A percentile compares a stretch with the other conserved stretches of the same genome.
Conservation (phyloP, 2,797 vertebrate genomes). For the Cynopterus sphinx region DNA sequence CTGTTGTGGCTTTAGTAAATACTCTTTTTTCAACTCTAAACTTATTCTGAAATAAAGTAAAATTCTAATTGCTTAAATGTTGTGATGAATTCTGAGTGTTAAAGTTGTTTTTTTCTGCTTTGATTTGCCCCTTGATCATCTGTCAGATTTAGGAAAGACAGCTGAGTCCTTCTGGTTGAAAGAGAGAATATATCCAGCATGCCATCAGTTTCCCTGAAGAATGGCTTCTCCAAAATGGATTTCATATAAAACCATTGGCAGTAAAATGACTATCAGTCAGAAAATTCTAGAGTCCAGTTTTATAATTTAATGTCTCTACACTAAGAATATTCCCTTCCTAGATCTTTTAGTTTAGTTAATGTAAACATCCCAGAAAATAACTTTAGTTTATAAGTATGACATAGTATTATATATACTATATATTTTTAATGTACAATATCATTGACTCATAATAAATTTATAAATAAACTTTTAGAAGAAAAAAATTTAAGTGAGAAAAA, state of each 20-base stretch:
- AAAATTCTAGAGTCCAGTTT: background rate
- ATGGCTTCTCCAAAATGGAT: background rate
- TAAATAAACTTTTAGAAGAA: background rate
- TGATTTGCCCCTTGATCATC: slow-evolving; percentile 28
- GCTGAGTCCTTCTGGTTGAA: background rate
- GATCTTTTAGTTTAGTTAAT: background rate
- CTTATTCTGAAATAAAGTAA: slow-evolving; percentile 84
- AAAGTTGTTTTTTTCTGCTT: background rate
- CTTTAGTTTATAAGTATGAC: background rate
- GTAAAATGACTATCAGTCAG: background rate
- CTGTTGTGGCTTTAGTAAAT: slow-evolving; percentile 83
- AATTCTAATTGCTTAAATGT: slow-evolving; percentile 84
- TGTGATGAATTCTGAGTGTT: slow-evolving; percentile 66
- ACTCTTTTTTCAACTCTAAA: slow-evolving; percentile 85
- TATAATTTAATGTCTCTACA: background rate
- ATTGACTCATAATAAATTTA: slow-evolving; percentile 2
- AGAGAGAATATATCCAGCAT: slow-evolving; percentile 15
- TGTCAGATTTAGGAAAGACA: slow-evolving; percentile 15
- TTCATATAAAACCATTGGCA: background rate
- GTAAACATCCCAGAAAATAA: background rate
- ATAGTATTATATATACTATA: background rate
- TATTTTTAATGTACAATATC: background rate
- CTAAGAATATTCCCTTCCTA: background rate
- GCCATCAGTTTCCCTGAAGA: background rate
- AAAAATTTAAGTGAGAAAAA: background rate